These are phyloP conservation scores for Pteromalus puparum DNA, from an alignment of 1,140 invertebrate species.

Conservation along the genomic window DNA sequence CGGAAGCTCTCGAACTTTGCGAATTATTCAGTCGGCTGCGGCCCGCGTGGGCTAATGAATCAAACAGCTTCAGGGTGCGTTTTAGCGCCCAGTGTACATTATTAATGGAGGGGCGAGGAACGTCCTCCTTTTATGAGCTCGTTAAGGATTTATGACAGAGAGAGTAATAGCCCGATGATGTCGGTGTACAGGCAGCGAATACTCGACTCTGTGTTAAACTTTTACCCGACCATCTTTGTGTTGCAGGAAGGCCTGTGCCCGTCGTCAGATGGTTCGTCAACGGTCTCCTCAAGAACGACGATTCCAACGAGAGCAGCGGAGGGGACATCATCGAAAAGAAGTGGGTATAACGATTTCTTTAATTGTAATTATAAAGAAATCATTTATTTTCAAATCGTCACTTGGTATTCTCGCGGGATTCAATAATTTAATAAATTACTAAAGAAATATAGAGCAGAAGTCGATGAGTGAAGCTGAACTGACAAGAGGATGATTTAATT, in stretches of 20 bases:
- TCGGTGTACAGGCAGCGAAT: not conserved
- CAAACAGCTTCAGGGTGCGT: not conserved
- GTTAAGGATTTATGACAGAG: constrained; percentile 1
- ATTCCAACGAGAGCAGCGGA: constrained; percentile 84
- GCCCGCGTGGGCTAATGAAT: not conserved
- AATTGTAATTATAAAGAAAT: too few relatives aligned
- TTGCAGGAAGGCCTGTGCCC: constrained; percentile 76
- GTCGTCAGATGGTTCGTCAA: constrained; percentile 82
- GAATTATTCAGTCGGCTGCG: not conserved
- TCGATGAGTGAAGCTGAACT: too few relatives aligned
- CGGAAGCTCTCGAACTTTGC: not conserved
- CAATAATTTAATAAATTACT: not conserved
- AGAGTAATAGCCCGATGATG: not conserved
- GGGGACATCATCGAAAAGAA: constrained; percentile 90
- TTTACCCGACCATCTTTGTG: constrained; percentile 46
- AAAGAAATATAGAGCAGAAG: constrained; percentile 7
- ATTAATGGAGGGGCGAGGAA: not conserved
- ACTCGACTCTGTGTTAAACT: constrained; percentile 14
- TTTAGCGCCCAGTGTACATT: not conserved
- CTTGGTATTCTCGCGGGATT: not conserved
- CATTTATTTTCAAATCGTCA: too few relatives aligned
- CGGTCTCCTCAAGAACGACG: constrained; percentile 85
- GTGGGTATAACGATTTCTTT: too few relatives aligned
- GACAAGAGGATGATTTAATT: constrained; percentile 3
- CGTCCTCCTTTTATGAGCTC: constrained; percentile 12